Conservation (phyloP, 2,113 vertebrate species). For the Piaya cayana region DNA sequence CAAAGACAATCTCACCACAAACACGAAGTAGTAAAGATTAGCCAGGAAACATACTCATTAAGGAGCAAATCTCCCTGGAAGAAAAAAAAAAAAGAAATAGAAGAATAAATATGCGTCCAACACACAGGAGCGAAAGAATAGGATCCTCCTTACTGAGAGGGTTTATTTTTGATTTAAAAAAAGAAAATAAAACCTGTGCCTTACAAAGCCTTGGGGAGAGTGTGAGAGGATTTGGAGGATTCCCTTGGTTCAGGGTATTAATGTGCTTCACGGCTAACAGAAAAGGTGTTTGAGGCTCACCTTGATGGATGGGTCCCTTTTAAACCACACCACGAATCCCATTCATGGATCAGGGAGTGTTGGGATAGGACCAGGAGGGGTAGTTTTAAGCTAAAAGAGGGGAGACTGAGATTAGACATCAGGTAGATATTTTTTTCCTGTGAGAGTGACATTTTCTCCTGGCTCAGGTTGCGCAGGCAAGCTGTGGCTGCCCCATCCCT, state of each 20-base stretch:
- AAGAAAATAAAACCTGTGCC: not conserved
- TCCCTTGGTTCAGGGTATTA: not conserved
- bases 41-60: not conserved
- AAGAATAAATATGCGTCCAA: not conserved
- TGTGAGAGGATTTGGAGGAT: not conserved
- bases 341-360: too few relatives aligned
- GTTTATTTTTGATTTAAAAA: not conserved
- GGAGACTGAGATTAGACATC: too few relatives aligned
- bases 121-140: not conserved
- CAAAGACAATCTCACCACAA: not conserved
- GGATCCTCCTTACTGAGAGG: not conserved
- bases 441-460: too few relatives aligned
- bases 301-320: not conserved
- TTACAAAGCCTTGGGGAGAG: not conserved
- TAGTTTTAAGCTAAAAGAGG: too few relatives aligned
- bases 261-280: not conserved
- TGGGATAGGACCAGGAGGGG: too few relatives aligned
- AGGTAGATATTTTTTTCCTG: too few relatives aligned
- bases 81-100: not conserved
- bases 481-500: too few relatives aligned
- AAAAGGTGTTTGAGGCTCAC: not conserved
- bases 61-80: not conserved
- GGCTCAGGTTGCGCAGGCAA: too few relatives aligned
- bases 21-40: not conserved
- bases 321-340: too few relatives aligned